A percentile compares a stretch with the other conserved stretches of the same genome.
phyloP scores from a whole-genome alignment of 2,113 vertebrate genomes.

The Setophaga kirtlandii region DNA sequence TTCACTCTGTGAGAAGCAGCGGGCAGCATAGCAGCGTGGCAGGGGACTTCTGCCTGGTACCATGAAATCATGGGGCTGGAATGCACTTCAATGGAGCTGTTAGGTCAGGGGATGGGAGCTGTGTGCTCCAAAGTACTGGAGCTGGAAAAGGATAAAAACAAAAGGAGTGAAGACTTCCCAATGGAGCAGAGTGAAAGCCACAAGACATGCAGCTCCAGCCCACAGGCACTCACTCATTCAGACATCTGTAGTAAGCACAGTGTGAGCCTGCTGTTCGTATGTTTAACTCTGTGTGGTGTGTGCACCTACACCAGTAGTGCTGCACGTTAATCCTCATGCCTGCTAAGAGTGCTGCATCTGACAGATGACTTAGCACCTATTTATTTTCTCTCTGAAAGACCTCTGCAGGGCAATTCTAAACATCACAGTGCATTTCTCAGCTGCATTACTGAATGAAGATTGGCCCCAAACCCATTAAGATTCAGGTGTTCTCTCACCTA shows the following conservation, averaged over 20 bases:
- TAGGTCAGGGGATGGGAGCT: slow-evolving; percentile 64
- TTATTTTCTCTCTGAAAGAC: neutral
- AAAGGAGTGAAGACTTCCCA: slow-evolving; percentile 62
- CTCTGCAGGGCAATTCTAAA: neutral
- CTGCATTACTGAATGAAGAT: neutral
- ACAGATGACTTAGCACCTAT: neutral
- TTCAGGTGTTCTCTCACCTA: neutral
- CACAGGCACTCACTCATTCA: slow-evolving; percentile 41
- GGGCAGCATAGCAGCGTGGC: slow-evolving; percentile 68
- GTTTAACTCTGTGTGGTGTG: slow-evolving; percentile 56
- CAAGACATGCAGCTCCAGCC: slow-evolving; percentile 65
- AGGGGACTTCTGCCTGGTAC: slow-evolving; percentile 72
- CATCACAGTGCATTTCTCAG: neutral
- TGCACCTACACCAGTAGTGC: neutral
- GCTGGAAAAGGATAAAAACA: slow-evolving; percentile 69
- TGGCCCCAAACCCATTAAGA: neutral
- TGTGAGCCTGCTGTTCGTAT: neutral
- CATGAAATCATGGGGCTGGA: slow-evolving; percentile 79
- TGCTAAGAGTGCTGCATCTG: neutral
- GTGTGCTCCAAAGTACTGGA: slow-evolving; percentile 59
- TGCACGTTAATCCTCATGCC: neutral
- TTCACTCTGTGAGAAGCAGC: slow-evolving; percentile 62
- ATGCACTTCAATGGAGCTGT: slow-evolving; percentile 66
- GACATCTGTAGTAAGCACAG: slow-evolving; percentile 35
- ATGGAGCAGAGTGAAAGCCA: slow-evolving; percentile 59